Base-by-base conservation (phyloP, 2,113 vertebrate species). In the Phasianus colchicus region DNA sequence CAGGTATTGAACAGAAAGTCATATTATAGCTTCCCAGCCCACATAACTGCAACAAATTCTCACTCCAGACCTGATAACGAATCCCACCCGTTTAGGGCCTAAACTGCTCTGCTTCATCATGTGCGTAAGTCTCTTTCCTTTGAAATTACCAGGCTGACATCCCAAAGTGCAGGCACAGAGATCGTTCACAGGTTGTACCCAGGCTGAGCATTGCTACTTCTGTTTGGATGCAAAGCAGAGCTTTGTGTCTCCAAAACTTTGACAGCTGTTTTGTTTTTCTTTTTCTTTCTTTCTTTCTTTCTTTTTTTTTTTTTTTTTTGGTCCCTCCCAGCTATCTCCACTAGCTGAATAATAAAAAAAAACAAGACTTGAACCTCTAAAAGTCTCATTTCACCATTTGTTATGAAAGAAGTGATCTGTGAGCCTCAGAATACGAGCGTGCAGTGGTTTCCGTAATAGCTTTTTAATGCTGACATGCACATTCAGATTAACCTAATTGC, bases 401-500 rank as follows among this genome's bases (percentile, higher is more conserved):
- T 21, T 20, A 63, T 6, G 85, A 58, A 63, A 57, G 40, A 82
- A 82, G 36, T 9, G 70, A 63, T 9, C 64, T 13, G 10, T 88
- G 70, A 80, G 67, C 36, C 87, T 77, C 42, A 80, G 78, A 15
- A 29, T 24, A 43, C 48, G 75, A 55, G 65, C 50, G 54, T 16
- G 64, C 64, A 77, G 18, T 19, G 38, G 67, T 34, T 82, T 88
- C 60, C 64, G 50, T 88, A 95, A 88, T 20, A n/a, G 72, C 60
- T 77, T 79, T 70, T 38, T 74, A 86, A 81, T 38, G 81, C 32
- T 86, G 60, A 58, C 76, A 32, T 7, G 10, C 21, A 32, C 1
- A 40, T 42, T 88, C 72, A 86, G 60, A 83, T 86, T 74, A 91
- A 63, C 32, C 69, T 90, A 67, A 96, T 27, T 94, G 88, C 83